These are phyloP conservation scores for Dasypolia templi DNA, from an alignment of 2,888 invertebrate genomes.

Conservation along the genomic window DNA sequence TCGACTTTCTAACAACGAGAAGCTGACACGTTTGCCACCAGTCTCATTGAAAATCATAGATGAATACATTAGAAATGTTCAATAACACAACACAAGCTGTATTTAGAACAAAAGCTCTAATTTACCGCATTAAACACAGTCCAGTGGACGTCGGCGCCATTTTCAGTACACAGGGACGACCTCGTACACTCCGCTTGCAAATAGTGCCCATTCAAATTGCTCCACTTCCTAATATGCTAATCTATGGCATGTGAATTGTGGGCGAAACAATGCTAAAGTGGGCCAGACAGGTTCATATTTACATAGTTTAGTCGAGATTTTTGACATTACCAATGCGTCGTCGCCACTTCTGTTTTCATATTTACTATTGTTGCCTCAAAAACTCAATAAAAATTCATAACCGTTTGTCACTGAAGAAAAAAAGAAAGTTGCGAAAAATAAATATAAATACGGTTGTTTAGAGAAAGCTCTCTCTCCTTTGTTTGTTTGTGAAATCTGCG, in stretches of 20 bases:
- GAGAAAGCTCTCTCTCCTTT: conserved; percentile 62
- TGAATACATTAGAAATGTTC: conserved; percentile 55
- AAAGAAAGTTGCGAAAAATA: conserved; percentile 70
- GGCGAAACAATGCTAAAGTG: conserved; percentile 83
- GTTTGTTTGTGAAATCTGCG: conserved; percentile 59
- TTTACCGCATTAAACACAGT: conserved; percentile 65
- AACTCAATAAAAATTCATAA: conserved; percentile 71
- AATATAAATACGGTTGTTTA: conserved; percentile 65
- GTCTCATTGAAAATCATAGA: conserved; percentile 44
- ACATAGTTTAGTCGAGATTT: conserved; percentile 77
- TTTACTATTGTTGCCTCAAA: conserved; percentile 61
- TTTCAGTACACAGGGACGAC: conserved; percentile 66
- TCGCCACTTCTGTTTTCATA: conserved; percentile 66
- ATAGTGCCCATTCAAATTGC: conserved; percentile 80
- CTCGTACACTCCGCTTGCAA: conserved; percentile 62
- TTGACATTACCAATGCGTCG: conserved; percentile 72
- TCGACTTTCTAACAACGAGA: conserved; percentile 41
- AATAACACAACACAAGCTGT: conserved; percentile 47
- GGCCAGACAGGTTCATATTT: conserved; percentile 80
- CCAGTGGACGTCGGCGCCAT: conserved; percentile 58
- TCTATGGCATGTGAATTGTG: conserved; percentile 82
- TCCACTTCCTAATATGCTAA: conserved; percentile 89
- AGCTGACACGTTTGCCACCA: conserved; percentile 20
- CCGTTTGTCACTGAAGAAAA: conserved; percentile 61
- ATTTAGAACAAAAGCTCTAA: conserved; percentile 65